Evolutionary conservation across 2,888 invertebrate species (phyloP), one percentile per base, ranked within the genome.

Genomic region (Cephus rjabovi): DNA sequence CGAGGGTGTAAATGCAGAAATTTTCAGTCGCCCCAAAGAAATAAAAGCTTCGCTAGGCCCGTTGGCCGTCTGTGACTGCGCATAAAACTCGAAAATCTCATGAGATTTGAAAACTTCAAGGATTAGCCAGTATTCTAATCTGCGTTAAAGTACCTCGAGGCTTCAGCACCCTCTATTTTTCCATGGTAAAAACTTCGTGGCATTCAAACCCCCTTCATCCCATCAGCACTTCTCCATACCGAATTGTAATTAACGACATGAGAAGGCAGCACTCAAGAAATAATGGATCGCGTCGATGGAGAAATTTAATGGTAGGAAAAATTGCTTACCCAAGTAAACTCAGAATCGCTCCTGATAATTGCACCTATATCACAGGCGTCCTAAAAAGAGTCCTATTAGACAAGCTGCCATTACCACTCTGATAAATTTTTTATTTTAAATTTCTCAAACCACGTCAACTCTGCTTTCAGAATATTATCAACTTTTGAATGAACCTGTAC

Each of bases 1-100:
- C 56, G 56, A 23, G 31, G 71, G 71, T 71, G 12, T 71, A 12
- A 71, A 34, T 71, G 71, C 15, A 12, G 71, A 71, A 71, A 71
- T 71, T 33, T 34, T 71, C 71, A 34, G 71, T 71, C 71, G 31
- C 31, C 56, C 11, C 71, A 11, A 34, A 31, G 71, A 33, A 71
- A 30, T 71, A 71, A 71, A 71, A 71, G 11, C 71, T 9, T 31
- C 12, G 71, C 71, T 31, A 71, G 12, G 71, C 34, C 34, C 0
- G n/a, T 71, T 33, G 31, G 31, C 12, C 33, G 31, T 12, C 71
- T 71, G 56, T 23, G 34, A 71, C 15, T 31, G 33, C 23, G 31
- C 71, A 71, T 71, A 71, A 71, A 71, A 71, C 71, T 71, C 71
- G 71, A 71, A 71, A 56, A 71, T 34, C 71, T 71, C 34, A 31